phyloP scores from a whole-genome alignment of 2,113 vertebrate genomes.

The Pachyramphus minor region DNA sequence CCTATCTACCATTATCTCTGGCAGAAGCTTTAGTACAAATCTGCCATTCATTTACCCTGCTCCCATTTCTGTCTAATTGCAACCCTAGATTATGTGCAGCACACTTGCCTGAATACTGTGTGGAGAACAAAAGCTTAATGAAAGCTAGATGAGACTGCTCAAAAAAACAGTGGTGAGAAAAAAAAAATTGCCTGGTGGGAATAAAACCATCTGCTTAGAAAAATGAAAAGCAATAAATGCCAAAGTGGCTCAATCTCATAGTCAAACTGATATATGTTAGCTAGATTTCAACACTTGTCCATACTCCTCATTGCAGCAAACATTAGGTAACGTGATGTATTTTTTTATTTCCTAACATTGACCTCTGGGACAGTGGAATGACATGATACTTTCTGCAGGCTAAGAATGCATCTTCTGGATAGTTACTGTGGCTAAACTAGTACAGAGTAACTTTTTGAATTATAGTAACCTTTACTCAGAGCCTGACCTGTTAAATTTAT shows the following conservation, averaged over 20 bases:
- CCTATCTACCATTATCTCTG: not conserved
- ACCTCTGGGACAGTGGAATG: not conserved
- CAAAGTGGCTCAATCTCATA: not conserved
- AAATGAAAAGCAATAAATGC: not conserved
- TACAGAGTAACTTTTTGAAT: not conserved
- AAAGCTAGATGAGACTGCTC: not conserved
- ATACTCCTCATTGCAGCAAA: not conserved
- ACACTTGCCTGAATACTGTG: not conserved
- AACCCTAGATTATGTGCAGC: not conserved
- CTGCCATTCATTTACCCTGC: not conserved
- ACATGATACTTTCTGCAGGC: not conserved
- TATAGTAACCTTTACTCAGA: not conserved
- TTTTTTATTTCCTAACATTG: not conserved
- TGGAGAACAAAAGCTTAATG: not conserved
- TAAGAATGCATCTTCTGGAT: not conserved
- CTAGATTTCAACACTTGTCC: not conserved
- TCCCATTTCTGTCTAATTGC: not conserved
- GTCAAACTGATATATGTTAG: not conserved
- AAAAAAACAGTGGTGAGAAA: not conserved
- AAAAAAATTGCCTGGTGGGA: not conserved
- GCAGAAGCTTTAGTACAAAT: not conserved
- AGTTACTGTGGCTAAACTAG: not conserved
- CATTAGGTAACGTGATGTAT: not conserved
- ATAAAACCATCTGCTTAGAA: not conserved
- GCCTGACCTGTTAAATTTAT: not conserved